Evolutionary conservation across 92 coral and sea anemone species (phyloP).

Genomic region (Galaxea fascicularis): DNA sequence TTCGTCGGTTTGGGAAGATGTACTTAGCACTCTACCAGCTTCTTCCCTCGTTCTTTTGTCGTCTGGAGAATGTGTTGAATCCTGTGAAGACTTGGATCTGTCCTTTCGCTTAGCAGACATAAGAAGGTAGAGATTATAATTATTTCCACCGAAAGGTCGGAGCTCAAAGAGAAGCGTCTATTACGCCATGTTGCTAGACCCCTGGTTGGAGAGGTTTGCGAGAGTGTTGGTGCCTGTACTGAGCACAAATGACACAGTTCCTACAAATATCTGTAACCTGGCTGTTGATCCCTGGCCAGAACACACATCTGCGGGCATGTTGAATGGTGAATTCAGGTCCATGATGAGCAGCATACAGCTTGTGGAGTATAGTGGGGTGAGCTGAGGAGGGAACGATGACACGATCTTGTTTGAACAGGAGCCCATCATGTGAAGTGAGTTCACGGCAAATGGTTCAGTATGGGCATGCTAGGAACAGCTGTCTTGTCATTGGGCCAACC

Average conservation of each 20-base stretch:
- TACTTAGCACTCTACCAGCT: no score
- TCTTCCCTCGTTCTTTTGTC: neutral
- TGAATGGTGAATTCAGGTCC: conserved; percentile 67
- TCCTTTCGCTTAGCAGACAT: neutral
- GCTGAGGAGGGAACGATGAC: conserved; percentile 54
- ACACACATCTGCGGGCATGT: conserved; percentile 68
- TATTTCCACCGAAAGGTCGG: no score
- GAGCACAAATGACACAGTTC: conserved; percentile 68
- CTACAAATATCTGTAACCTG: conserved; percentile 64
- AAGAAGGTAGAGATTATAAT: no score
- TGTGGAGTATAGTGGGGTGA: conserved; percentile 57
- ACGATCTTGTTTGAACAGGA: conserved; percentile 60
- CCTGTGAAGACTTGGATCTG: no score
- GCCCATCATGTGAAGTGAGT: conserved; percentile 34
- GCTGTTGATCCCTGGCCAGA: conserved; percentile 71
- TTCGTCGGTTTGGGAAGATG: no score
- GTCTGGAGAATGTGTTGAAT: neutral
- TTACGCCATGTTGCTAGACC: no score
- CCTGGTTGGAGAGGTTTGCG: no score
- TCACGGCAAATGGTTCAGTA: conserved; percentile 66
- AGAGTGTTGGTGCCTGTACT: conserved; percentile 55
- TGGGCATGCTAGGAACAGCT: conserved; percentile 59
- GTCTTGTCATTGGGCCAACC: conserved; percentile 65
- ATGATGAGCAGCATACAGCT: conserved; percentile 73
- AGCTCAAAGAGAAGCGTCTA: no score